Evolutionary conservation across 2,113 vertebrate species (phyloP), one percentile per base, ranked within the genome.

Genomic region (Phainopepla nitens): DNA sequence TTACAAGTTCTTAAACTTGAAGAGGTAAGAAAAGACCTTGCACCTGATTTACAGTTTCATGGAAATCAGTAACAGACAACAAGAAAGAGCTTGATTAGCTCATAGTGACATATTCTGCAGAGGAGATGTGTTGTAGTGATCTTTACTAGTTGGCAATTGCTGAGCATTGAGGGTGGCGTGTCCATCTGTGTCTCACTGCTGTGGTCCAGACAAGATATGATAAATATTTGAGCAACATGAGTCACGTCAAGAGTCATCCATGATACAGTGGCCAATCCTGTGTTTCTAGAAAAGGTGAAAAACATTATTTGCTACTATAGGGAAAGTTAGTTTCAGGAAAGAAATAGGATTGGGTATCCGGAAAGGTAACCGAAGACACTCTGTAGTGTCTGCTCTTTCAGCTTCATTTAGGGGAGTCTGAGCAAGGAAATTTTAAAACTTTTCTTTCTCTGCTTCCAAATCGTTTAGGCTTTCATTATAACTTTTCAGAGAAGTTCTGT

Each of bases 291-390:
- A 60, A 83, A 60, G 16, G 12, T 28, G 16, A 50, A 56, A 71
- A 82, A 2, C 9, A 9, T 51, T 77, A 41, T 82, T 90, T 93
- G 20, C 25, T 72, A 2, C 31, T 42, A 0, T 5, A 50, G 10
- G 25, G 28, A 16, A 82, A 24, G 16, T 12, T 31, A 33, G 17
- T 54, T 77, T 75, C 60, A 61, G n/a, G 20, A 47, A 58, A 66
- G 56, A 89, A 78, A 62, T 14, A 15, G 24, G 13, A 62, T 4
- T 35, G 9, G 5, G 13, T 58, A 9, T 78, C 39, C 0, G 0
- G 44, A 82, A 81, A 19, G 15, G 11, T 51, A 81, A 69, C 68
- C 13, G 20, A 45, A 66, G 31, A 45, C 4, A 15, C 21, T 16
- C 2, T 28, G 7, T 25, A 45, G n/a, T 39, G 23, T 42, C 54